phyloP scores from a whole-genome alignment of 2,888 invertebrate species.

The Zaprionus bogoriensis region DNA sequence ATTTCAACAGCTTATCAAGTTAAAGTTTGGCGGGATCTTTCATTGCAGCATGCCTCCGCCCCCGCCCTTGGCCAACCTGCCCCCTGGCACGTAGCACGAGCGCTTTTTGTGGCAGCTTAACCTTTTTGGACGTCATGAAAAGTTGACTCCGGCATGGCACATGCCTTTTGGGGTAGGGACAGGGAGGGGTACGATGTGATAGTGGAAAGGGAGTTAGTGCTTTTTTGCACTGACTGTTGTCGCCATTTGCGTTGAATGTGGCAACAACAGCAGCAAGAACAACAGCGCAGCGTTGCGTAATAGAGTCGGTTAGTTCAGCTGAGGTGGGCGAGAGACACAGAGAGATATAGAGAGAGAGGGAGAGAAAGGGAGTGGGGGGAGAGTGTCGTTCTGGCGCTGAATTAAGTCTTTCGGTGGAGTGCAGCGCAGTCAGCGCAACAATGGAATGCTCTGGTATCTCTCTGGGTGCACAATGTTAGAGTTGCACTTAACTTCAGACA shows the following conservation, averaged over 20 bases:
- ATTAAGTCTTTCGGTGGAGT: slow-evolving; percentile 75
- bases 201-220: slow-evolving; percentile 7
- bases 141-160: slow-evolving; percentile 38
- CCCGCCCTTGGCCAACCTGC: too few relatives aligned
- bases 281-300: slow-evolving; percentile 46
- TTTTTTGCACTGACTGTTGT: slow-evolving; percentile 64
- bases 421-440: slow-evolving; percentile 68
- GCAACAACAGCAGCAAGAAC: slow-evolving; percentile 38
- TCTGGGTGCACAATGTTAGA: slow-evolving; percentile 70
- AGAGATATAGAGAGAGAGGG: background rate
- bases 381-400: slow-evolving; percentile 47
- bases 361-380: background rate
- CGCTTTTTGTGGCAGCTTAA: slow-evolving; percentile 70
- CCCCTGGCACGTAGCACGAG: slow-evolving; percentile 50
- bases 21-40: slow-evolving; percentile 67
- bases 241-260: slow-evolving; percentile 74
- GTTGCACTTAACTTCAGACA: slow-evolving; percentile 77
- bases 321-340: background rate
- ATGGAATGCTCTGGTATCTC: slow-evolving; percentile 58
- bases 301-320: slow-evolving; percentile 69
- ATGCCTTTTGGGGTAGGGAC: background rate
- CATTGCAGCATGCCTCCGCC: slow-evolving; percentile 55
- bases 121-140: slow-evolving; percentile 60
- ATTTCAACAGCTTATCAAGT: slow-evolving; percentile 73
- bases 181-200: background rate